Percentiles rank a stretch among this genome's conserved stretches.
These are phyloP conservation scores for Coelopa frigida DNA, from an alignment of 1,140 invertebrate species.

Conservation along the genomic window DNA sequence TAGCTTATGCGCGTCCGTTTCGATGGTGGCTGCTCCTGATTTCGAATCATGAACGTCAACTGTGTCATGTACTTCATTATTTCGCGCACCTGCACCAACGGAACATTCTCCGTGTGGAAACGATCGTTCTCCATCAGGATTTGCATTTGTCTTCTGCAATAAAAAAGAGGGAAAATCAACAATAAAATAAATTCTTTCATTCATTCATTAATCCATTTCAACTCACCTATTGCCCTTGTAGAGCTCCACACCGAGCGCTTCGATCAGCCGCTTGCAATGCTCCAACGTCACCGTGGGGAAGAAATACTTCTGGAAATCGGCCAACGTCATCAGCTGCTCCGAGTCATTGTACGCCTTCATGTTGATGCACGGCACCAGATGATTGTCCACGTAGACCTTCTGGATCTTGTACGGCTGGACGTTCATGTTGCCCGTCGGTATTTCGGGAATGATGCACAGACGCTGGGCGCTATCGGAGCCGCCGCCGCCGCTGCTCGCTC, in stretches of 20 bases:
- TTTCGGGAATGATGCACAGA: conserved; percentile 36
- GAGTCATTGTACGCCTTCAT: conserved; percentile 73
- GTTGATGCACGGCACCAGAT: conserved; percentile 77
- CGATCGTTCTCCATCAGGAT: conserved; percentile 66
- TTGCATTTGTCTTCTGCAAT: conserved; percentile 62
- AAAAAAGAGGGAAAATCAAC: conserved; percentile 1
- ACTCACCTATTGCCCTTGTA: conserved; percentile 75
- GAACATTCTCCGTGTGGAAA: conserved; percentile 56
- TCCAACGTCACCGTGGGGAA: conserved; percentile 66
- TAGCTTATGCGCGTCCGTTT: conserved; percentile 44
- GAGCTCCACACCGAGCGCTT: conserved; percentile 68
- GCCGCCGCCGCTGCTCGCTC: no score
- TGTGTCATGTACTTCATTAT: conserved; percentile 81
- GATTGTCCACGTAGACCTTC: conserved; percentile 69
- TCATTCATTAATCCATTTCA: background rate
- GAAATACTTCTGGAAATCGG: conserved; percentile 71
- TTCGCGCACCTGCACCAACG: conserved; percentile 70
- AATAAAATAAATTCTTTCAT: background rate
- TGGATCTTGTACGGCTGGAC: conserved; percentile 57
- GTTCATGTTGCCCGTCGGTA: conserved; percentile 31
- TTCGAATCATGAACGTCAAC: conserved; percentile 67
- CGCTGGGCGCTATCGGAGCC: conserved; percentile 29
- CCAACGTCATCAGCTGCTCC: conserved; percentile 72
- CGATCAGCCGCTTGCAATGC: conserved; percentile 67
- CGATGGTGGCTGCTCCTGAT: conserved; percentile 38